These are phyloP conservation scores for Automeris io DNA, from an alignment of 2,888 invertebrate species.

Conservation along the genomic window DNA sequence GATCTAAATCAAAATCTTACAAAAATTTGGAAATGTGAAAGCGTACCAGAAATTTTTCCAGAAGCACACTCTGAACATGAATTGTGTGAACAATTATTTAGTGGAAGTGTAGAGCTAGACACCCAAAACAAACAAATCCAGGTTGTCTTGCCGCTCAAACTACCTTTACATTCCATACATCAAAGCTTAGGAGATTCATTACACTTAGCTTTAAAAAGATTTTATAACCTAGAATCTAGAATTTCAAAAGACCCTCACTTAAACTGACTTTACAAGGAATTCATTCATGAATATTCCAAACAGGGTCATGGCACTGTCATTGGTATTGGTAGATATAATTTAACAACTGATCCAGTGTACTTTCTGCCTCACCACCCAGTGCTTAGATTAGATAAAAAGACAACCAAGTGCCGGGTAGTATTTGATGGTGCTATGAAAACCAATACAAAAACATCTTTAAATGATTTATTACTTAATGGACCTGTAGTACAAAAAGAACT, in stretches of 20 bases:
- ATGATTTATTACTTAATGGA: conserved; percentile 16
- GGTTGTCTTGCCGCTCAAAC: conserved; percentile 9
- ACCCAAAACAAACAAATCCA: conserved; percentile 1
- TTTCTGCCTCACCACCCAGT: conserved; percentile 16
- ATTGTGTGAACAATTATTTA: too few relatives aligned
- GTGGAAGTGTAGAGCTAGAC: too few relatives aligned
- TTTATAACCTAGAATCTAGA: conserved; percentile 9
- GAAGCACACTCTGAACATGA: too few relatives aligned
- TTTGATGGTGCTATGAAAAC: conserved; percentile 13
- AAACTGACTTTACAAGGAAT: conserved; percentile 7
- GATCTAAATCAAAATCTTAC: background rate
- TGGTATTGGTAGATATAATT: conserved; percentile 11
- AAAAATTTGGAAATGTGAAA: conserved; percentile 2
- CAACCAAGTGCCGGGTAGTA: conserved; percentile 12
- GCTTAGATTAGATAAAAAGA: conserved; percentile 10
- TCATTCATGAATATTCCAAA: conserved; percentile 9
- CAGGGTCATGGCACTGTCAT: conserved; percentile 13
- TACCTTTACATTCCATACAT: background rate
- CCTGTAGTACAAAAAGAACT: conserved; percentile 14
- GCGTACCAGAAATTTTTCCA: too few relatives aligned
- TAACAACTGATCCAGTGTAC: conserved; percentile 11
- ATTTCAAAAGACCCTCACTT: conserved; percentile 3
- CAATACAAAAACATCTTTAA: conserved; percentile 9
- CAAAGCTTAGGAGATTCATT: conserved; percentile 10
- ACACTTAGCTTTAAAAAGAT: conserved; percentile 9